Base-by-base conservation (phyloP, 2,888 invertebrate genomes). In the Prosopocoilus inquinatus region DNA sequence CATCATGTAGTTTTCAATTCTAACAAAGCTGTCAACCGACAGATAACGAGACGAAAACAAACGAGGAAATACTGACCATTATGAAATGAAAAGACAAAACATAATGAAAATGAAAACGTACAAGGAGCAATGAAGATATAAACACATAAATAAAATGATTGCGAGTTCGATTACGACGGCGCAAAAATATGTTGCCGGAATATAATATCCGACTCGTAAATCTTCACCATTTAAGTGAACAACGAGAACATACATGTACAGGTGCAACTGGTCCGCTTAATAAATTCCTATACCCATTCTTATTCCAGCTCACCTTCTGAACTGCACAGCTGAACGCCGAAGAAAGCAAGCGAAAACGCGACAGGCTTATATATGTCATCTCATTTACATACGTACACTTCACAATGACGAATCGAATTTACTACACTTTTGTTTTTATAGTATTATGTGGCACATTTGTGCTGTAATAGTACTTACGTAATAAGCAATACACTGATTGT, bases 191-290 rank as follows among this genome's bases (percentile, higher is more conserved):
- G 38, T 38, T 41, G 20, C 9, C 12, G 12, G 9, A 41, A 41
- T 41, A 11, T 41, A 41, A 41, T 41, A 16, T 41, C 41, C 41
- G 41, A 16, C 12, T 41, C 41, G 41, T 41, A 41, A 41, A 41
- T 41, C 41, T 41, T 41, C 41, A 16, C 16, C 16, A 16, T 41
- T 3, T 41, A 41, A 15, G 41, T 41, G 41, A 16, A 41, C 41
- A 41, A 41, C 41, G 41, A 13, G 41, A 41, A 48, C 43, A 43
- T 53, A 47, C 43, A 43, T 48, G 58, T 62, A 60, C 62, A 62
- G 62, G 62, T 62, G 62, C 62, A 60, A 48, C 48, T 50, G 44
- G 59, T 62, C 58, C 62, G 57, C 56, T 48, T 61, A 57, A 54
- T 61, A 62, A 62, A 62, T 62, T 62, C 20, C 20, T 28, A 28